Evolutionary conservation across 2,113 vertebrate species (phyloP).

Genomic region (Platichthys flesus): DNA sequence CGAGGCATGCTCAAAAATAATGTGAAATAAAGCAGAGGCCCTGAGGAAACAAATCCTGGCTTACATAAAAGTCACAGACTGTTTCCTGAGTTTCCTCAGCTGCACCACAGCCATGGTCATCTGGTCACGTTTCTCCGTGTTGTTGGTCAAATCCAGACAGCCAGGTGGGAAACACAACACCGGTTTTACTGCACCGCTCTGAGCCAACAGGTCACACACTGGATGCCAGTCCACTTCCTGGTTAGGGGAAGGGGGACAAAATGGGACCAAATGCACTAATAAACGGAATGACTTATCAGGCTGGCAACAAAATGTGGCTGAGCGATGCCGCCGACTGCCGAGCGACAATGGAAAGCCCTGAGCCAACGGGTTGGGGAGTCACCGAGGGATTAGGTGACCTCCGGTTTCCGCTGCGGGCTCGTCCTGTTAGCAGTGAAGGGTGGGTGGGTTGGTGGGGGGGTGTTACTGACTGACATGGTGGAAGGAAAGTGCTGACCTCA

Average conservation of each 20-base stretch:
- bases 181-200: constrained; percentile 7
- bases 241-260: constrained; percentile 41
- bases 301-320: constrained; percentile 70
- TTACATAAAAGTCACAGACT: background rate
- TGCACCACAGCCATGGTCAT: constrained; percentile 9
- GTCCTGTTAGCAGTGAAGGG: constrained; percentile 73
- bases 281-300: constrained; percentile 65
- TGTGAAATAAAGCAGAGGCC: constrained; percentile 15
- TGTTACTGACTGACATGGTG: constrained; percentile 60
- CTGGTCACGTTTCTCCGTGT: background rate
- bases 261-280: constrained; percentile 62
- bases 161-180: constrained; percentile 67
- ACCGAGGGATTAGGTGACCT: constrained; percentile 82
- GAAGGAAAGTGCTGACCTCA: constrained; percentile 84
- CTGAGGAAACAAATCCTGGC: background rate
- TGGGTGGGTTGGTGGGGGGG: constrained; percentile 39
- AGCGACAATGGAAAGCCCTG: constrained; percentile 82
- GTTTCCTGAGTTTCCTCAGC: constrained; percentile 1
- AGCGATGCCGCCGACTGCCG: constrained; percentile 53
- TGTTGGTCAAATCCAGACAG: constrained; percentile 47
- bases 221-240: constrained; percentile 65
- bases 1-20: constrained; percentile 8
- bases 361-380: constrained; percentile 79
- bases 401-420: constrained; percentile 80
- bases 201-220: constrained; percentile 51